Evolutionary conservation across 1,140 invertebrate genomes (phyloP).

Genomic region (Zophobas morio): DNA sequence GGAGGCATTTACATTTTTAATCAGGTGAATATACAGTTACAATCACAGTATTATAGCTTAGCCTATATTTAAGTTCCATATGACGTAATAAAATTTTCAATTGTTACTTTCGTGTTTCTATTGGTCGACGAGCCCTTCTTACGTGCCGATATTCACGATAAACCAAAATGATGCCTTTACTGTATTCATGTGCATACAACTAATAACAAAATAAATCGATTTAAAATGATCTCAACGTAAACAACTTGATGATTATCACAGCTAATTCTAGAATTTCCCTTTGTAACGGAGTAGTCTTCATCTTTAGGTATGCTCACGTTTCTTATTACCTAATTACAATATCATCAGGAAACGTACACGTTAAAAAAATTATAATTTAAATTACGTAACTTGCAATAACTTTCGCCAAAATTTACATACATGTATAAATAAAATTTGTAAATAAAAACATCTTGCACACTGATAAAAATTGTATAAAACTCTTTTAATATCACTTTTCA

Average conservation of each 20-base stretch:
- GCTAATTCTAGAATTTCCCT: constrained; percentile 50
- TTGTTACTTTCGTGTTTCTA: constrained; percentile 17
- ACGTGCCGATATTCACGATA: constrained; percentile 6
- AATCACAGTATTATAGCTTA: constrained; percentile 43
- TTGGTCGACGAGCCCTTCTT: neutral
- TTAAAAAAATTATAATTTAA: constrained; percentile 43
- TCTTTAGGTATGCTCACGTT: constrained; percentile 35
- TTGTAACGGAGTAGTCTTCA: constrained; percentile 10
- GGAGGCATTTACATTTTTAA: constrained; percentile 33
- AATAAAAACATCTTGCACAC: constrained; percentile 45
- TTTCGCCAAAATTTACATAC: constrained; percentile 28
- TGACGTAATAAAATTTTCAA: constrained; percentile 20
- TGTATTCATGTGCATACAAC: constrained; percentile 45
- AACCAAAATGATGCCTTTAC: constrained; percentile 21
- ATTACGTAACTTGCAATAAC: constrained; percentile 28
- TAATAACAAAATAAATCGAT: constrained; percentile 49
- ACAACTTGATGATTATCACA: constrained; percentile 50
- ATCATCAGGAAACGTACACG: constrained; percentile 4
- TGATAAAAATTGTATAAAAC: constrained; percentile 48
- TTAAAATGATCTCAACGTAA: constrained; percentile 41
- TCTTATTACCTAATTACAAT: constrained; percentile 17
- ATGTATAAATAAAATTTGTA: constrained; percentile 52
- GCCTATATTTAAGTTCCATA: constrained; percentile 31
- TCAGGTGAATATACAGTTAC: constrained; percentile 40
- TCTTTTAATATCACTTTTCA: constrained; percentile 52